Evolutionary conservation across 1,140 invertebrate genomes (phyloP), one percentile per base, ranked within the genome.

Genomic region (Gonatopus flavifemur): DNA sequence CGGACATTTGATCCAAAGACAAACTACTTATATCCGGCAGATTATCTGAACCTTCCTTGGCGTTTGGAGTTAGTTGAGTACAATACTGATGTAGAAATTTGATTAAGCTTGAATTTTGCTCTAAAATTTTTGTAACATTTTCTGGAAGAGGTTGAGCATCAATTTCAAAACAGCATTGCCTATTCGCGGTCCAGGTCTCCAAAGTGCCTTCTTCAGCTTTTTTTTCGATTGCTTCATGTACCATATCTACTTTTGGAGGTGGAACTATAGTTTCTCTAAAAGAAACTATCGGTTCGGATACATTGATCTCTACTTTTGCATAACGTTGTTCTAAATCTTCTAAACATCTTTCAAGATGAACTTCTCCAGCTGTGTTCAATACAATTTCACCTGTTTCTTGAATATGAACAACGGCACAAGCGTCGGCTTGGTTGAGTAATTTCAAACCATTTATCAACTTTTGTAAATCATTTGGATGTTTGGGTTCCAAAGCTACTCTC

Each of bases 351-450:
- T 98, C 91, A 25, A 99, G 80, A 80, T 99, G 98, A 6, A 99
- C 93, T 81, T 99, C 96, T 1, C 98, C 98, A 7, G 96, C 90
- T 0, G 96, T 98, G 3, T 93, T 85, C n/a, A 99, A 80, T 1
- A 99, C 91, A 69, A 97, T 88, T 74, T 99, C 96, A 0, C 98
- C 98, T 7, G 87, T 96, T 66, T 97, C 91, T 78, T 96, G 93
- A 9, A 96, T 80, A 6, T 90, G 79, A 3, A 96, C 90, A 69
- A 94, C 84, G 0, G 96, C 94, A 78, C 93, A 95, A 1, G 93
- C 88, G 78, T 98, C 96, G 1, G 96, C 91, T 76, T 98, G 93
- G 73, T 94, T 94, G 13, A 96, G 75, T 18, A 94, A 70, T 59
- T 86, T 85, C 21, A 96, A 73, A 3, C 86, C 95, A 67, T 86